These are phyloP conservation scores for Ceyx margarethae DNA, from an alignment of 2,113 vertebrate genomes.

Conservation along the genomic window DNA sequence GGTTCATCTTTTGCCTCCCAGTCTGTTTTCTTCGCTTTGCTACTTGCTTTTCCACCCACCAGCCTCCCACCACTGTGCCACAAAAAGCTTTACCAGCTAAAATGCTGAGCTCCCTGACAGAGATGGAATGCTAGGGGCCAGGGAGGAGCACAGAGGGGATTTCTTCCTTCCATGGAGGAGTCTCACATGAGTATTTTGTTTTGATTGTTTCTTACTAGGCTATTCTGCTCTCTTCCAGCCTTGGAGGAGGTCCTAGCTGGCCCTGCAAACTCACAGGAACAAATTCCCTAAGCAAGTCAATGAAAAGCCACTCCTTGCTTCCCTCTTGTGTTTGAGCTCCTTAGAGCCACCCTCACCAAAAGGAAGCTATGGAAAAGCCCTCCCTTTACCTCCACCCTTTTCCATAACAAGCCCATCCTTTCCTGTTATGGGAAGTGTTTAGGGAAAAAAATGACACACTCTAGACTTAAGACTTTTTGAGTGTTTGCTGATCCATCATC, in stretches of 20 bases:
- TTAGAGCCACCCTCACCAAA: background rate
- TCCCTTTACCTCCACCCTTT: background rate
- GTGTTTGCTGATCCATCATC: background rate
- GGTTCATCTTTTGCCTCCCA: slow-evolving; percentile 42
- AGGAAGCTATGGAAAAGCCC: background rate
- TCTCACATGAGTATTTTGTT: background rate
- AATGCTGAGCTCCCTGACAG: slow-evolving; percentile 1
- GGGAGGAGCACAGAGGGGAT: background rate
- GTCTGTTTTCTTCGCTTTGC: slow-evolving; percentile 19
- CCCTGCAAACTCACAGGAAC: background rate
- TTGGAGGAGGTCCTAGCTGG: background rate
- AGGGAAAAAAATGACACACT: background rate
- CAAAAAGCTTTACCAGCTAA: slow-evolving; percentile 67
- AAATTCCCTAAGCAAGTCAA: background rate
- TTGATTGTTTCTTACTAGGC: background rate
- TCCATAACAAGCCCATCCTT: background rate
- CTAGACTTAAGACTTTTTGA: background rate
- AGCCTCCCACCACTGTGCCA: slow-evolving; percentile 58
- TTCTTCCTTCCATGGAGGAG: slow-evolving; percentile 14
- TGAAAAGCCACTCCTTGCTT: background rate
- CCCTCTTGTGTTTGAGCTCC: background rate
- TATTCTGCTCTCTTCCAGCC: slow-evolving; percentile 33
- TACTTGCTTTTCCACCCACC: slow-evolving; percentile 66
- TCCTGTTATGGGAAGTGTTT: background rate
- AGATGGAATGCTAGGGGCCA: slow-evolving; percentile 6